Conservation (phyloP, 2,888 invertebrate genomes). For the Phlogophora meticulosa region DNA sequence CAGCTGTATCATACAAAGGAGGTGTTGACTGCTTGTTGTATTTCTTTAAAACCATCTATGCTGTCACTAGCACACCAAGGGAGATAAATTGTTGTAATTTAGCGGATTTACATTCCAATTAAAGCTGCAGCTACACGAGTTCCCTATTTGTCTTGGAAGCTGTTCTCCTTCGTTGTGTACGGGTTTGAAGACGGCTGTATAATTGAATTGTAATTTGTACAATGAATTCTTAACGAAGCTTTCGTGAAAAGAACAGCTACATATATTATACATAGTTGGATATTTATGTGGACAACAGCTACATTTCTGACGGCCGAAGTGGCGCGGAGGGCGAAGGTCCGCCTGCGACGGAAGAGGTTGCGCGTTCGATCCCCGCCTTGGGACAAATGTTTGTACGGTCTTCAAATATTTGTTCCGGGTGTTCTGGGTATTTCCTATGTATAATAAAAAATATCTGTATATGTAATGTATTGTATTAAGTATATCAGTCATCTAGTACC, state of each 20-base stretch:
- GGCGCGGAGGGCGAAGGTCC: no score
- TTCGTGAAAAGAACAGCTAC: neutral
- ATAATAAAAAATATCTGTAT: no score
- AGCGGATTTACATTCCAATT: conserved; percentile 57
- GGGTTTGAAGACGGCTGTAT: conserved; percentile 1
- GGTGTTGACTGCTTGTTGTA: conserved; percentile 64
- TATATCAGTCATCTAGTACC: no score
- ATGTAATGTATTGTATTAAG: no score
- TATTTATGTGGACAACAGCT: neutral
- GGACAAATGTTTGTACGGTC: no score
- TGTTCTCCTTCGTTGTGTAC: conserved; percentile 14
- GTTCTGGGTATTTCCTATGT: no score
- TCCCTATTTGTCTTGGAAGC: conserved; percentile 20
- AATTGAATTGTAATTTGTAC: conserved; percentile 27
- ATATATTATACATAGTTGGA: neutral
- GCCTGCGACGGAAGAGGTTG: no score
- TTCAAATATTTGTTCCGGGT: no score
- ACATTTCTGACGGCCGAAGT: no score
- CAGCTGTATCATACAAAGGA: conserved; percentile 65
- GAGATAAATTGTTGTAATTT: conserved; percentile 60
- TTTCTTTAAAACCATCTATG: conserved; percentile 67
- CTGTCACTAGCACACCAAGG: conserved; percentile 47
- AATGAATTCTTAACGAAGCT: conserved; percentile 1
- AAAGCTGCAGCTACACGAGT: conserved; percentile 21
- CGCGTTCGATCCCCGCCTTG: no score